Conservation (phyloP, 2,113 vertebrate genomes). For the Mormyrus iriodes region DNA sequence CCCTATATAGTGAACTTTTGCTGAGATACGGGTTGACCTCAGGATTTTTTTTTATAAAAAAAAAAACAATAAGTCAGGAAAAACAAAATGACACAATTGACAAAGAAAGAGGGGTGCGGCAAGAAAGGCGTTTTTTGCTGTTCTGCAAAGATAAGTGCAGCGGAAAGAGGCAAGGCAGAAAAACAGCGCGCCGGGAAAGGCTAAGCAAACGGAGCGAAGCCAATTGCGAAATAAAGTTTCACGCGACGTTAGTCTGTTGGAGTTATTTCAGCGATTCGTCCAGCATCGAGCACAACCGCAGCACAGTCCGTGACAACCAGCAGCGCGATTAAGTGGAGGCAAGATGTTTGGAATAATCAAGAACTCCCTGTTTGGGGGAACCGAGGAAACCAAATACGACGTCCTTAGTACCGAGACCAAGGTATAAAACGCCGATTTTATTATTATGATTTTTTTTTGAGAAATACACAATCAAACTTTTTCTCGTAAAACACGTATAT, state of each 20-base stretch:
- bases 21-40: background rate
- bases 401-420: slow-evolving; percentile 8
- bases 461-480: background rate
- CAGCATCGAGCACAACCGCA: background rate
- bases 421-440: slow-evolving; percentile 2
- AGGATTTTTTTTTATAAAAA: background rate
- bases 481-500: background rate
- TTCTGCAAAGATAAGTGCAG: slow-evolving; percentile 7
- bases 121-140: background rate
- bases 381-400: slow-evolving; percentile 11
- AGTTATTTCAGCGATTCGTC: background rate
- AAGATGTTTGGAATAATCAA: slow-evolving; percentile 16
- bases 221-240: background rate
- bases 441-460: background rate
- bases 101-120: background rate
- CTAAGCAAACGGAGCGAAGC: background rate
- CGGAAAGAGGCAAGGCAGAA: background rate
- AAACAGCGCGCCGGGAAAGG: background rate
- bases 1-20: background rate
- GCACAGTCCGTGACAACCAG: background rate
- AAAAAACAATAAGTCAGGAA: background rate
- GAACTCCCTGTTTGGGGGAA: background rate
- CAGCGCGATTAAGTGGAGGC: background rate
- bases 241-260: background rate
- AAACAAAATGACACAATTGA: background rate